Conservation (phyloP, 2,888 invertebrate species). For the Meiosimyza platycephala region DNA sequence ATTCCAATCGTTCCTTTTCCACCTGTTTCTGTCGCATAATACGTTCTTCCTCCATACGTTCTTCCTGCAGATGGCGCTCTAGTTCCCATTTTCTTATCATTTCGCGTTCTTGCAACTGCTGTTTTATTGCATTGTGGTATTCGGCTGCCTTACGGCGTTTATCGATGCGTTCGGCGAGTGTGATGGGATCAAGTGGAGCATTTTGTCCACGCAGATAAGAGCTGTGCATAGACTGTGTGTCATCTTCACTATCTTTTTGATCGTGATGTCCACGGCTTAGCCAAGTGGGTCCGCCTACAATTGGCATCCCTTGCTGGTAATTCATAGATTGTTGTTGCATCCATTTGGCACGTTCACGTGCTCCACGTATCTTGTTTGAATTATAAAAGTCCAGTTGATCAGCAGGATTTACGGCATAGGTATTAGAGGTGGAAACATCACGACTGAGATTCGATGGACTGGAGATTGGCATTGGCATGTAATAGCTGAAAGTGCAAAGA, state of each 20-base stretch:
- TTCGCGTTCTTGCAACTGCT: constrained; percentile 87
- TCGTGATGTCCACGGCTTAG: constrained; percentile 70
- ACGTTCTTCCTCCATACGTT: constrained; percentile 83
- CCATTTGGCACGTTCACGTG: constrained; percentile 79
- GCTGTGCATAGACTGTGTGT: constrained; percentile 62
- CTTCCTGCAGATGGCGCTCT: constrained; percentile 79
- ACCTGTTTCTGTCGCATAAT: constrained; percentile 79
- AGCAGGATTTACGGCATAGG: constrained; percentile 61
- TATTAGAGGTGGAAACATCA: constrained; percentile 66
- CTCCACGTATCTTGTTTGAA: constrained; percentile 66
- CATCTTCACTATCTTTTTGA: constrained; percentile 68
- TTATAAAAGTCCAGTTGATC: constrained; percentile 62
- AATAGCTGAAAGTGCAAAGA: constrained; percentile 49
- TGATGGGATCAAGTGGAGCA: constrained; percentile 82
- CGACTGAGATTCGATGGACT: constrained; percentile 55
- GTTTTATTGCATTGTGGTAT: constrained; percentile 86
- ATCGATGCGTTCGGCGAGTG: constrained; percentile 83
- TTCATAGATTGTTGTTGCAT: constrained; percentile 27
- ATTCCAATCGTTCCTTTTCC: constrained; percentile 76
- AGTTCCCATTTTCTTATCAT: constrained; percentile 80
- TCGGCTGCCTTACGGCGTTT: constrained; percentile 86
- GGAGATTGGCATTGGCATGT: constrained; percentile 56
- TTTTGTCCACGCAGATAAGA: constrained; percentile 88
- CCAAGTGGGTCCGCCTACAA: constrained; percentile 68
- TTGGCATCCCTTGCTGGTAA: constrained; percentile 35